Percentiles rank a stretch among this genome's conserved stretches.
Evolutionary conservation across 2,888 invertebrate genomes (phyloP).

Genomic region (Meiosimyza platycephala): DNA sequence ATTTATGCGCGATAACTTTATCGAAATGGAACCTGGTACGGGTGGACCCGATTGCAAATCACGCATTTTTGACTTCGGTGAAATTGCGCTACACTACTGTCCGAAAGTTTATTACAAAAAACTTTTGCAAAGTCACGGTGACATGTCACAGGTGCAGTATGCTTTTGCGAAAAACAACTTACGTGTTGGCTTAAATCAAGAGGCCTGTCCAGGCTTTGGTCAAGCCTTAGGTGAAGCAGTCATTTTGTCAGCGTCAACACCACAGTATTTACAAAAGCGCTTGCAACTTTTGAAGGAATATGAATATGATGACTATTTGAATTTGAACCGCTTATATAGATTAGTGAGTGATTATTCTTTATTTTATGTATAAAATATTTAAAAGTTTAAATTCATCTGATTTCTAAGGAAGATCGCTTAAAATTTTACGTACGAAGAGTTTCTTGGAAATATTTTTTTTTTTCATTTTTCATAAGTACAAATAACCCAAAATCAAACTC

Average conservation of each 20-base stretch:
- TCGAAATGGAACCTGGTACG: conserved; percentile 46
- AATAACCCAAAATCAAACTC: too few relatives aligned
- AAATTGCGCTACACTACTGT: conserved; percentile 55
- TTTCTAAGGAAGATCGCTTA: too few relatives aligned
- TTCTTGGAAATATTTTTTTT: too few relatives aligned
- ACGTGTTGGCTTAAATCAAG: conserved; percentile 53
- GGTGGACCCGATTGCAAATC: conserved; percentile 57
- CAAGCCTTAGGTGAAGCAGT: conserved; percentile 56
- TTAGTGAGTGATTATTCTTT: conserved; percentile 41
- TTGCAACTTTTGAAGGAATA: conserved; percentile 46
- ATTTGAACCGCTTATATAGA: conserved; percentile 51
- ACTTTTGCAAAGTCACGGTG: conserved; percentile 63
- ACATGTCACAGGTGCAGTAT: conserved; percentile 55
- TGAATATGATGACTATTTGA: conserved; percentile 51
- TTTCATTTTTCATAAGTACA: too few relatives aligned
- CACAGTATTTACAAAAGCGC: conserved; percentile 72
- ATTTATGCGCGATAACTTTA: conserved; percentile 48
- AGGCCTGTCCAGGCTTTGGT: conserved; percentile 59
- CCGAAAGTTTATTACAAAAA: conserved; percentile 56
- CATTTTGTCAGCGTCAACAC: conserved; percentile 72
- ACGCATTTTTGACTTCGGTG: conserved; percentile 54
- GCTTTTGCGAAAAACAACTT: conserved; percentile 50
- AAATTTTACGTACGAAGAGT: too few relatives aligned
- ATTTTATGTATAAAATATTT: too few relatives aligned
- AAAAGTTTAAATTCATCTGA: too few relatives aligned